These are phyloP conservation scores for Amiota mariae DNA, from an alignment of 2,888 invertebrate genomes.

Conservation along the genomic window DNA sequence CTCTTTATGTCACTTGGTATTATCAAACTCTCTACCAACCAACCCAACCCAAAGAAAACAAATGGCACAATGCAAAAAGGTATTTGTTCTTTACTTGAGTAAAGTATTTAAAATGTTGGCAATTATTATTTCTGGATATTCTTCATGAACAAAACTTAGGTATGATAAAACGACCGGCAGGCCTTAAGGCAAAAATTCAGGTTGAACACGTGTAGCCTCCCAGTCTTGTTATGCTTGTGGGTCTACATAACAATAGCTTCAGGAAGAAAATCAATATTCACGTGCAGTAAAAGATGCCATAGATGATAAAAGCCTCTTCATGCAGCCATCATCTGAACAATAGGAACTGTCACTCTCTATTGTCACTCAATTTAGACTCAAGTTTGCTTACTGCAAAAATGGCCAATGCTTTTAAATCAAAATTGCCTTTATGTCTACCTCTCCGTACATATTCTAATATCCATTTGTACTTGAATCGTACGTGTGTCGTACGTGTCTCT, in stretches of 20 bases:
- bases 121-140: constrained; percentile 30
- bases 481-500: neutral
- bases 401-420: neutral
- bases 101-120: constrained; percentile 40
- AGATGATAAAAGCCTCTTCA: too few species aligned
- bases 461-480: neutral
- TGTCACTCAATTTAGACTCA: neutral
- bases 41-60: too few species aligned
- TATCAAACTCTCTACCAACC: too few species aligned
- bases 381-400: constrained; percentile 8
- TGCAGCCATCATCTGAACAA: too few species aligned
- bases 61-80: neutral
- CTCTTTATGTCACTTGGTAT: too few species aligned
- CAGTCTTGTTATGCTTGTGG: too few species aligned
- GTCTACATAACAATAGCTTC: too few species aligned
- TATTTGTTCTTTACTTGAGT: constrained; percentile 42
- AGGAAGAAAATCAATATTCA: neutral
- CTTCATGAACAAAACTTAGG: too few species aligned
- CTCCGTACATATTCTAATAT: neutral
- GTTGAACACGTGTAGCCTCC: too few species aligned
- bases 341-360: too few species aligned
- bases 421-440: neutral
- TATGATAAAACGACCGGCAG: too few species aligned
- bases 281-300: neutral
- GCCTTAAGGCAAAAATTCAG: too few species aligned